These are phyloP conservation scores for Aphaenogaster ashmeadi DNA, from an alignment of 1,140 invertebrate genomes.

Conservation along the genomic window DNA sequence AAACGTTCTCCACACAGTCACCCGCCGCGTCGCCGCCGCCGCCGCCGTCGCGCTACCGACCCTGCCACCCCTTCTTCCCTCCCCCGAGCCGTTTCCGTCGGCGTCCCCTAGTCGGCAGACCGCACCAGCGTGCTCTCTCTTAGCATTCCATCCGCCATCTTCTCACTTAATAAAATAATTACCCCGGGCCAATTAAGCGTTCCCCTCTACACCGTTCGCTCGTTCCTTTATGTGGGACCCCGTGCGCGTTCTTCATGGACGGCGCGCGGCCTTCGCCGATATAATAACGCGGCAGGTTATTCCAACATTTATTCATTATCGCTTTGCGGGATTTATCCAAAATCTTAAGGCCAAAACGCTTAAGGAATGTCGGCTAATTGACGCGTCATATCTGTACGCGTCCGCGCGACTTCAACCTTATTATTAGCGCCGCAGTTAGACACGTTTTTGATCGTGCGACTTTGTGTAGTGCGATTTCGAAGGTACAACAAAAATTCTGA, in stretches of 20 bases:
- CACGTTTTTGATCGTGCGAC: background rate
- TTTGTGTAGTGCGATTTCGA: background rate
- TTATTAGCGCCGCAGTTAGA: slow-evolving; percentile 23
- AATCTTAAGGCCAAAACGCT: background rate
- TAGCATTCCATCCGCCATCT: slow-evolving; percentile 86
- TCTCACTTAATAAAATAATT: slow-evolving; percentile 88
- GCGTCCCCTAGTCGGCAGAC: slow-evolving; percentile 76
- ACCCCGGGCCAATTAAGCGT: slow-evolving; percentile 85
- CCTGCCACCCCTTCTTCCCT: slow-evolving; percentile 61
- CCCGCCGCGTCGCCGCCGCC: slow-evolving; percentile 57
- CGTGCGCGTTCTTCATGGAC: slow-evolving; percentile 10
- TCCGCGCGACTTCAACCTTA: slow-evolving; percentile 9
- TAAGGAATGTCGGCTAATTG: slow-evolving; percentile 49
- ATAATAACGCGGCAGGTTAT: slow-evolving; percentile 28
- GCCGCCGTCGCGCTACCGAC: slow-evolving; percentile 51
- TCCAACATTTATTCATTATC: slow-evolving; percentile 46
- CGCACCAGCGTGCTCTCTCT: slow-evolving; percentile 79
- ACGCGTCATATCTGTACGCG: slow-evolving; percentile 32
- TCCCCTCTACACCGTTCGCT: slow-evolving; percentile 66
- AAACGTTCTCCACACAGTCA: slow-evolving; percentile 76
- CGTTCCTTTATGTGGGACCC: slow-evolving; percentile 31
- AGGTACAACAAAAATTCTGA: background rate
- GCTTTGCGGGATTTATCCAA: slow-evolving; percentile 35
- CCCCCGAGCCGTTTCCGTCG: slow-evolving; percentile 54
- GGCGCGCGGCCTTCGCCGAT: slow-evolving; percentile 23